A percentile compares a stretch with the other conserved stretches of the same genome.
Conservation (phyloP, 2,797 vertebrate genomes). For the Natrix natrix region DNA sequence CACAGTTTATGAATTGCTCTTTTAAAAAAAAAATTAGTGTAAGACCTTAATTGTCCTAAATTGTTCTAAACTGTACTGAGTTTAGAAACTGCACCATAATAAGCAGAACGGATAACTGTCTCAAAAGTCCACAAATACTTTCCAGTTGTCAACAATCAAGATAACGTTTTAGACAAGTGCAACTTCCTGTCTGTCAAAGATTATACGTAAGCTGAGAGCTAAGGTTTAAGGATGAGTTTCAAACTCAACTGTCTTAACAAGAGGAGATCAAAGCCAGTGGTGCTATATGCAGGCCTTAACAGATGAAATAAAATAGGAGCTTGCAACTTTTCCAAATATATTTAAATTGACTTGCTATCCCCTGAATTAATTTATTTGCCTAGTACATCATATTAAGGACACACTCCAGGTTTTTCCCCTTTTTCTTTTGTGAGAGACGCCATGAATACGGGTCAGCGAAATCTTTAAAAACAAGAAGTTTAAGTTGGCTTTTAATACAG, state of each 20-base stretch:
- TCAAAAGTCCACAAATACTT: background rate
- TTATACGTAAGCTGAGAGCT: background rate
- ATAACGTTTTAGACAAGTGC: background rate
- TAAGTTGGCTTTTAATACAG: slow-evolving; percentile 17
- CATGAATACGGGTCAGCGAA: slow-evolving; percentile 12
- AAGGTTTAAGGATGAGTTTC: background rate
- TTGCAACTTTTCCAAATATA: background rate
- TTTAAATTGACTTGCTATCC: background rate
- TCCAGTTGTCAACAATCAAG: background rate
- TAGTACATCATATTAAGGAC: background rate
- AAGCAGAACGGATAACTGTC: no score
- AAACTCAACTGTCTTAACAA: background rate
- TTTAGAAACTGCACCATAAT: no score
- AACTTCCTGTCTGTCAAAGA: background rate
- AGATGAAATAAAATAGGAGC: background rate
- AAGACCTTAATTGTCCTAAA: no score
- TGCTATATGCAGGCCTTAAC: background rate
- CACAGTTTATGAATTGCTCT: no score
- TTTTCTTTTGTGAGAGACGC: slow-evolving; percentile 10
- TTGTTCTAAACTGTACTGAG: no score
- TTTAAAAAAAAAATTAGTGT: no score
- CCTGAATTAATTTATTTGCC: background rate
- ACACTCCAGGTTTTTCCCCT: background rate
- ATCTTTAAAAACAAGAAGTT: slow-evolving; percentile 21
- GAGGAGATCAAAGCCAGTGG: background rate